Evolutionary conservation across 2,113 vertebrate species (phyloP).

Genomic region (Rutilus rutilus): DNA sequence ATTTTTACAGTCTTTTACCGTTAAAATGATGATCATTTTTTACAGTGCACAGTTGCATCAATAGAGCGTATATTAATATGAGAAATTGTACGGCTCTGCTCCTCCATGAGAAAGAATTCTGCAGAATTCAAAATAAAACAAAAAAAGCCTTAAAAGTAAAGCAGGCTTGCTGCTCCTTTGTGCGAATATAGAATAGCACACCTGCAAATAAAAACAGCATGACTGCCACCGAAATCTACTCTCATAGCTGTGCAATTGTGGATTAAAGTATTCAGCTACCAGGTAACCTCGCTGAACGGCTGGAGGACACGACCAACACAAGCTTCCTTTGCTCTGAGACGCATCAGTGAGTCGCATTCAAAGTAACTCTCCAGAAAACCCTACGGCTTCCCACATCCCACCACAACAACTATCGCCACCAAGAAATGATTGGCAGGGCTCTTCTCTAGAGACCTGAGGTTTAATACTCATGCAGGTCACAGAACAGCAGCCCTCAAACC

Average conservation of each 20-base stretch:
- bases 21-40: too few species aligned
- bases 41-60: neutral
- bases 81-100: neutral
- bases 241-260: neutral
- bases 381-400: constrained; percentile 9
- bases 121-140: neutral
- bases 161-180: neutral
- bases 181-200: neutral
- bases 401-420: neutral
- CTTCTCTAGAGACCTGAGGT: constrained; percentile 28
- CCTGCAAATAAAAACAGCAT: neutral
- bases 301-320: neutral
- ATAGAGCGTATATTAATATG: neutral
- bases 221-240: neutral
- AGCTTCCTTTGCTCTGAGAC: neutral
- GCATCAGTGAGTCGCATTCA: constrained; percentile 14
- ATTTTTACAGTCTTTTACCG: too few species aligned
- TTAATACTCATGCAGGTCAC: constrained; percentile 45
- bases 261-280: neutral
- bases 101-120: neutral
- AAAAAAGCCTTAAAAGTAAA: neutral
- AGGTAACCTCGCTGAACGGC: neutral
- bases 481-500: constrained; percentile 27
- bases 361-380: constrained; percentile 7
- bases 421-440: constrained; percentile 30